These are phyloP conservation scores for Gnathonemus longibarbis DNA, from an alignment of 2,113 vertebrate genomes.

Conservation along the genomic window DNA sequence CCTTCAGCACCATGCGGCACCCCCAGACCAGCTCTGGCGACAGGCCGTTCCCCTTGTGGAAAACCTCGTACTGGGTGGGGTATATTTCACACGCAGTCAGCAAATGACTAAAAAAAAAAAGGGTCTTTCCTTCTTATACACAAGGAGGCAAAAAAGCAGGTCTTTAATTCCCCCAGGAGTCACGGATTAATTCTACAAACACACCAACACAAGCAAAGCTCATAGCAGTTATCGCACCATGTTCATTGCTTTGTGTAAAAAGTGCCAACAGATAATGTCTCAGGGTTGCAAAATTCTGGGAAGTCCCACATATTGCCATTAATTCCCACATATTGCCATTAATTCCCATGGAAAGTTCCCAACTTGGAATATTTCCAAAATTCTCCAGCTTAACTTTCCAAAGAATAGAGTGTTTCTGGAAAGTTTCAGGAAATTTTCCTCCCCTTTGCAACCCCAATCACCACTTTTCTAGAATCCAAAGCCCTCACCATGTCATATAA, in stretches of 20 bases:
- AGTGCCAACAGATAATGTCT: neutral
- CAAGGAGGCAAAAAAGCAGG: neutral
- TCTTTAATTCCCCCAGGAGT: neutral
- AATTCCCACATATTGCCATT: no score
- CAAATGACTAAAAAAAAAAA: neutral
- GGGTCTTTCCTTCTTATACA: neutral
- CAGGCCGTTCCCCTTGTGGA: constrained; percentile 62
- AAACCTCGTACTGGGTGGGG: constrained; percentile 34
- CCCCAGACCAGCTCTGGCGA: constrained; percentile 71
- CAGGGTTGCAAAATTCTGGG: no score
- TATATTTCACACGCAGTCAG: neutral
- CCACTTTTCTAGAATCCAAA: neutral
- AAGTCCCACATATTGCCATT: no score
- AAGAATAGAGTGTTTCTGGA: no score
- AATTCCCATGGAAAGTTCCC: no score
- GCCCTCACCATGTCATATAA: neutral
- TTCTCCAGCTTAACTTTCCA: no score
- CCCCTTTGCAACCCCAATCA: neutral
- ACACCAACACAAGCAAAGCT: neutral
- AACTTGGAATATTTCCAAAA: no score
- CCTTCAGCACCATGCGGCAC: constrained; percentile 69
- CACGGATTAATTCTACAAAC: neutral
- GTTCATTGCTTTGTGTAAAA: neutral
- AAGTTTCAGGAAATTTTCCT: no score
- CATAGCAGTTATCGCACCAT: neutral